Base-by-base conservation (phyloP, 2,113 vertebrate species). In the Pterocles gutturalis region DNA sequence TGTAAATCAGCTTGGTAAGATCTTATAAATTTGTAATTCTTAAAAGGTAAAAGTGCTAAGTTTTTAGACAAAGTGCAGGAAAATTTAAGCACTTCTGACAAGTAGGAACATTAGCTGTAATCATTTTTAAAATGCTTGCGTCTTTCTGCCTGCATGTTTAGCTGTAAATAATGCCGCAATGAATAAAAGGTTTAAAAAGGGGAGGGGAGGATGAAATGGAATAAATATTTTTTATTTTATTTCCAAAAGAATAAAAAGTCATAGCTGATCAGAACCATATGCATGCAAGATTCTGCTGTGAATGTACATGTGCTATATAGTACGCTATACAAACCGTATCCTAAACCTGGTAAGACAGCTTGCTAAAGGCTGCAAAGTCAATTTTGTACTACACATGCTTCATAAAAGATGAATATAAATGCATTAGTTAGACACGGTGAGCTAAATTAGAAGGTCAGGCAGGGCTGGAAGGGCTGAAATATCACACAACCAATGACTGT, bases 361-460 rank as follows among this genome's bases (percentile, higher is more conserved):
- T 96, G 97, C 89, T 94, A 97, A 97, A 96, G 96, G 95, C 97
- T 95, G 92, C 92, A 83, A 95, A 98, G 98, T 98, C 97, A 97
- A 97, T 96, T 96, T 97, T 97, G 94, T 96, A 97, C 97, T 96
- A 96, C 97, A 98, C 98, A 98, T 98, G 98, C 98, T 98, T 98
- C 98, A 98, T 98, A 98, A 98, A 98, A 98, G 98, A 98, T 98
- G 98, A 98, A 98, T 98, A 98, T 98, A 98, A 98, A 98, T 98
- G 98, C 97, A 98, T 98, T 98, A 98, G 98, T 98, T 98, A 98
- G 98, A 98, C 98, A 98, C 96, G 95, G 98, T 98, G 98, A 98
- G 98, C 98, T 98, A 98, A 98, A 98, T 98, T 98, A 98, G 98
- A 98, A 98, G 98, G 98, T 99, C 98, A 98, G 98, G 98, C 98